Conservation (phyloP, 2,113 vertebrate genomes). For the Tursiops truncatus region DNA sequence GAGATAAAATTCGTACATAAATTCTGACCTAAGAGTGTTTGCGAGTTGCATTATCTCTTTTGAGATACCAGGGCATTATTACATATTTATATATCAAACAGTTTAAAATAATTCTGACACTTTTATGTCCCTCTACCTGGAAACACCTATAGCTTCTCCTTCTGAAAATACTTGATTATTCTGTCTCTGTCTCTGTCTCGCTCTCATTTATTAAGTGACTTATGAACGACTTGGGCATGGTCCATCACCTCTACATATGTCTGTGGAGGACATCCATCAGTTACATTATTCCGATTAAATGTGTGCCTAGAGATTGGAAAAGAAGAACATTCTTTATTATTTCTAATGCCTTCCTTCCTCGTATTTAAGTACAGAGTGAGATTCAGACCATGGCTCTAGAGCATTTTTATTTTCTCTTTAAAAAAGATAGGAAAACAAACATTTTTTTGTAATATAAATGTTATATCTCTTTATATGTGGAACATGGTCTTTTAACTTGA, state of each 20-base stretch:
- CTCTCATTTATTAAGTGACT: conserved; percentile 46
- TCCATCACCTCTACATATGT: conserved; percentile 54
- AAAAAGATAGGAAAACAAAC: neutral
- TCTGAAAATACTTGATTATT: neutral
- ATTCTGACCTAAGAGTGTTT: conserved; percentile 32
- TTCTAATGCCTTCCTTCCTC: neutral
- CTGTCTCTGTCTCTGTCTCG: neutral
- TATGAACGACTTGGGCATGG: conserved; percentile 42
- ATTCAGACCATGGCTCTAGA: neutral
- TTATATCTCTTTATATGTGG: neutral
- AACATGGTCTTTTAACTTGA: neutral
- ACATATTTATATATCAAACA: neutral
- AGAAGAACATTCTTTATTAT: conserved; percentile 27
- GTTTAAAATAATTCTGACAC: conserved; percentile 49
- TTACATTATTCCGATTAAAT: conserved; percentile 70
- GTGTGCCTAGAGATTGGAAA: neutral
- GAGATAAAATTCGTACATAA: conserved; percentile 35
- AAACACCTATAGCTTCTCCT: neutral
- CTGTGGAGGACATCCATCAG: conserved; percentile 59
- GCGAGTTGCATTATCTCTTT: conserved; percentile 33
- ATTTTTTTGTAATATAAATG: neutral
- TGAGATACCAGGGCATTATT: conserved; percentile 21
- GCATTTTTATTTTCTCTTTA: neutral
- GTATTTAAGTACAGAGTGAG: neutral
- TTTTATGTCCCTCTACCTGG: conserved; percentile 10